Percentiles rank a stretch among this genome's conserved stretches.
Conservation (phyloP, 2,113 vertebrate species). For the Thymallus thymallus region DNA sequence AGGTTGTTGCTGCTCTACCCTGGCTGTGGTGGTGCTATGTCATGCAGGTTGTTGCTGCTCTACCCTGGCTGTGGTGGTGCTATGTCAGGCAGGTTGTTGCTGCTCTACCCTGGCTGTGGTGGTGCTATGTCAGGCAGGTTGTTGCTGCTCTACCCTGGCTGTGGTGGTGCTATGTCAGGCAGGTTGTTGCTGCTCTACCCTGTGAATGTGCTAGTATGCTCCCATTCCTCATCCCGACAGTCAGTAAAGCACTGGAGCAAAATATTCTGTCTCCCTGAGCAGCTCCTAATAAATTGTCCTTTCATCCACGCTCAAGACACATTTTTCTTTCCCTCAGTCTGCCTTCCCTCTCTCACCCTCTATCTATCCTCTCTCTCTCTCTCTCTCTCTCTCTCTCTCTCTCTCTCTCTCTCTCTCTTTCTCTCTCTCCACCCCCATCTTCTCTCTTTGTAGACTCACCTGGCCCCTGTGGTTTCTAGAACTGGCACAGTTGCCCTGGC, state of each 20-base stretch:
- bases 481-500: conserved; percentile 41
- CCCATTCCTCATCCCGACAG: conserved; percentile 89
- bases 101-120: not conserved
- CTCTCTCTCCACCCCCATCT: conserved; percentile 25
- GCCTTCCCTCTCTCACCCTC: conserved; percentile 11
- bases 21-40: not conserved
- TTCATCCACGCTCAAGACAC: conserved; percentile 85
- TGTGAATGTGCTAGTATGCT: conserved; percentile 71
- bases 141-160: not conserved
- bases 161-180: not conserved
- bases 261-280: conserved; percentile 88
- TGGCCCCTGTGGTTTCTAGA: conserved; percentile 50
- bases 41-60: not conserved
- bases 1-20: not conserved
- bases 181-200: not conserved
- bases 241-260: conserved; percentile 84
- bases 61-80: not conserved
- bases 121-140: not conserved
- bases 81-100: not conserved
- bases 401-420: conserved; percentile 9
- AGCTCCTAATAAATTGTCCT: conserved; percentile 92
- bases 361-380: conserved; percentile 6
- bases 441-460: conserved; percentile 17
- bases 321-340: conserved; percentile 79
- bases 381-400: conserved; percentile 23